phyloP scores from a whole-genome alignment of 2,797 vertebrate species.

The Heterohyrax brucei region DNA sequence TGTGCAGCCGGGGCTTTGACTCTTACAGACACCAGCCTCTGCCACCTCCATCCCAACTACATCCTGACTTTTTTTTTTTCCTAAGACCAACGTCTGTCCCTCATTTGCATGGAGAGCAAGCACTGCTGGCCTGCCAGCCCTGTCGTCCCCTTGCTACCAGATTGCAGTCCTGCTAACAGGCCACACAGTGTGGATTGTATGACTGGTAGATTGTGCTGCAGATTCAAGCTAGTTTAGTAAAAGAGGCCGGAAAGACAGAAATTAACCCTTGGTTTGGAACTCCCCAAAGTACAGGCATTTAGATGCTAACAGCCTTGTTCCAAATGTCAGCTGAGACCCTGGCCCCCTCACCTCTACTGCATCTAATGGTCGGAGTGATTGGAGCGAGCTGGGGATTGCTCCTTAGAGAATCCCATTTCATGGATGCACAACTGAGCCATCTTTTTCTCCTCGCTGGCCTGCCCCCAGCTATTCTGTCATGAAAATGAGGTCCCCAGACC shows the following conservation, averaged over 20 bases:
- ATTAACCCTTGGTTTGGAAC: background rate
- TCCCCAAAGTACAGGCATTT: background rate
- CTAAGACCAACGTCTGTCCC: background rate
- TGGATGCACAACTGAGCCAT: background rate
- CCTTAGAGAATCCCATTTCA: background rate
- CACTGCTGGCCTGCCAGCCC: background rate
- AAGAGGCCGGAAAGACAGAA: conserved; percentile 2
- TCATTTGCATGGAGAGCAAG: too few species aligned
- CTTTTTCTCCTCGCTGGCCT: background rate
- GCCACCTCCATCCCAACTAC: background rate
- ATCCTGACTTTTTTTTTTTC: background rate
- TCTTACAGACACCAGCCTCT: background rate
- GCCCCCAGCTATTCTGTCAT: background rate
- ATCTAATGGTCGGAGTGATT: rapidly evolving
- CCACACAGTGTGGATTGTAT: background rate
- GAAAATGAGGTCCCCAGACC: background rate
- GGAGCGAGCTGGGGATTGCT: background rate
- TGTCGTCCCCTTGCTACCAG: background rate
- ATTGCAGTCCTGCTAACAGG: rapidly evolving
- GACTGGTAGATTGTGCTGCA: background rate
- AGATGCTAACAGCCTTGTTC: background rate
- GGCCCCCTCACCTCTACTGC: rapidly evolving
- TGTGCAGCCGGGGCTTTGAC: background rate
- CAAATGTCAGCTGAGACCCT: background rate
- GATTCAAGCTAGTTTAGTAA: background rate